These are phyloP conservation scores for Epizoanthus illoricatus DNA, from an alignment of 92 coral and sea anemone species.

Conservation along the genomic window DNA sequence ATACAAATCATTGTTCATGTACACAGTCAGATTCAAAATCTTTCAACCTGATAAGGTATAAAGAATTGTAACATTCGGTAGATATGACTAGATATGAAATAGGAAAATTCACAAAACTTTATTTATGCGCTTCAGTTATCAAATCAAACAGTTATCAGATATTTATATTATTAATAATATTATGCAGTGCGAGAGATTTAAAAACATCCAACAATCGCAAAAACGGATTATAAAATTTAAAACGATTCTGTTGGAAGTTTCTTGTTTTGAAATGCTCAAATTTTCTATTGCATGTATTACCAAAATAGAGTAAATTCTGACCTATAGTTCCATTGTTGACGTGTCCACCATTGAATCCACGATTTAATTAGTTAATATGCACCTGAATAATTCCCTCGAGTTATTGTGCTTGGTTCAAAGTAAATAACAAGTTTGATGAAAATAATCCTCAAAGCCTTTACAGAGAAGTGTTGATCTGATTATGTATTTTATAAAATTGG, in stretches of 20 bases:
- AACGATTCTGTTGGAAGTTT: background rate
- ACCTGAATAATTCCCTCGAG: background rate
- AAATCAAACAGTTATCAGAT: no score
- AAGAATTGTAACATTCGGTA: no score
- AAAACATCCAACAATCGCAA: background rate
- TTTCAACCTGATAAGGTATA: no score
- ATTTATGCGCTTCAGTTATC: background rate
- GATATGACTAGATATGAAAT: no score
- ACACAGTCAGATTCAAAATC: no score
- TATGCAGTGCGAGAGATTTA: no score
- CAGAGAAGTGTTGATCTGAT: background rate
- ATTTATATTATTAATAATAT: no score
- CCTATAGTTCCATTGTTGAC: no score
- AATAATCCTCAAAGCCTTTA: background rate
- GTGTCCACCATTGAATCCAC: no score
- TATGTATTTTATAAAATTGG: background rate
- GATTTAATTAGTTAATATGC: background rate
- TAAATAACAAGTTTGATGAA: slow-evolving; percentile 3
- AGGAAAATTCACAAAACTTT: background rate
- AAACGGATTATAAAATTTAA: background rate
- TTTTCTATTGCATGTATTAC: no score
- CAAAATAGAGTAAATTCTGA: no score
- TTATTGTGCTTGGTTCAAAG: background rate
- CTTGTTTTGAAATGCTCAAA: background rate
- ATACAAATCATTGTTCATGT: no score